Evolutionary conservation across 2,888 invertebrate genomes (phyloP).

Genomic region (Drosophila meridiana): DNA sequence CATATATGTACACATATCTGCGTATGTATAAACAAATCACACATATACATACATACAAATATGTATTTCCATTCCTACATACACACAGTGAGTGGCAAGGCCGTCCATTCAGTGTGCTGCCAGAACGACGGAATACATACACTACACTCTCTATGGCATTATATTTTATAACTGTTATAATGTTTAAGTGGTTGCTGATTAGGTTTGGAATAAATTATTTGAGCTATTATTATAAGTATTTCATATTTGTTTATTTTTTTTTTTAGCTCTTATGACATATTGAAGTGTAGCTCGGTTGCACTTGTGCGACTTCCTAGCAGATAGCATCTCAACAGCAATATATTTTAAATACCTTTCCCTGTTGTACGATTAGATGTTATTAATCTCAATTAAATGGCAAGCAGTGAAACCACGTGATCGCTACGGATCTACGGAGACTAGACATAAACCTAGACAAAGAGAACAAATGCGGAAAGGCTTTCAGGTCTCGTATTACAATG

Average conservation of each 20-base stretch:
- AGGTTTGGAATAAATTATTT: conserved; percentile 29
- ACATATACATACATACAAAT: not conserved
- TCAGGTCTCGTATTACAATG: conserved; percentile 2
- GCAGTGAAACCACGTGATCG: conserved; percentile 40
- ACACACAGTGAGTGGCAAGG: conserved; percentile 22
- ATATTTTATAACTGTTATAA: conserved; percentile 30
- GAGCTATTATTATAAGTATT: conserved; percentile 18
- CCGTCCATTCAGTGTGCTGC: conserved; percentile 2
- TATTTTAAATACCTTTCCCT: conserved; percentile 31
- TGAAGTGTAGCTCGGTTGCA: conserved; percentile 2
- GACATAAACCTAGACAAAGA: conserved; percentile 14
- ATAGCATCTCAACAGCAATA: conserved; percentile 32
- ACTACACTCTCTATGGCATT: conserved; percentile 5
- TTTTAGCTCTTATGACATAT: conserved; percentile 10
- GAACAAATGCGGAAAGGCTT: conserved; percentile 4
- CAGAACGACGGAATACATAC: conserved; percentile 11
- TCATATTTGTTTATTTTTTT: not conserved
- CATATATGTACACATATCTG: not conserved
- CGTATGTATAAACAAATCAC: conserved; percentile 1
- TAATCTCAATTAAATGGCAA: conserved; percentile 26
- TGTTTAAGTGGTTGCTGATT: conserved; percentile 41
- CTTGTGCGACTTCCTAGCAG: conserved; percentile 9
- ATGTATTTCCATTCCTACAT: not conserved
- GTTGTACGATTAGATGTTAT: conserved; percentile 15
- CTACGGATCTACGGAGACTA: not conserved